phyloP scores from a whole-genome alignment of 2,797 vertebrate species.

The Macroramphosus scolopax region DNA sequence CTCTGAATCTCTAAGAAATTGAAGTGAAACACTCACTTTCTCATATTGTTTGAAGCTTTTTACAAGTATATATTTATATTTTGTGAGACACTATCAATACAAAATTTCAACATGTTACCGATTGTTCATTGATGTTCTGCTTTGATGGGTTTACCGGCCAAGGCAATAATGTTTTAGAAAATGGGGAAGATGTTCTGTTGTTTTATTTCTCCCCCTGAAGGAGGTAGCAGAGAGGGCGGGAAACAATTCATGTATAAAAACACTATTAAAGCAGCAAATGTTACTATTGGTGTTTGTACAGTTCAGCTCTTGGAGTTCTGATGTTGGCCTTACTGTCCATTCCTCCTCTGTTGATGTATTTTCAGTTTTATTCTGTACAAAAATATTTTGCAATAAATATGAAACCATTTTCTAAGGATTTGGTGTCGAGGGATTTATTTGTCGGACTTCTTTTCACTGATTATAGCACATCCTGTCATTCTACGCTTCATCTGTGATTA shows the following conservation, averaged over 20 bases:
- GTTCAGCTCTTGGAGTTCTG: conserved; percentile 76
- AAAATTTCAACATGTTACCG: conserved; percentile 48
- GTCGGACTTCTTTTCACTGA: background rate
- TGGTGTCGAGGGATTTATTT: background rate
- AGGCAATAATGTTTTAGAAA: conserved; percentile 66
- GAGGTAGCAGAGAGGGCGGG: conserved; percentile 48
- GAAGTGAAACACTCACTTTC: conserved; percentile 30
- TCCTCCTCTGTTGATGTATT: conserved; percentile 74
- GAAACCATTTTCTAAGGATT: conserved; percentile 80
- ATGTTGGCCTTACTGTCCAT: conserved; percentile 84
- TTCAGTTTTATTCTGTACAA: conserved; percentile 83
- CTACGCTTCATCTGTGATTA: no score
- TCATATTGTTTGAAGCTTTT: conserved; percentile 60
- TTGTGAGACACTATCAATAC: conserved; percentile 51
- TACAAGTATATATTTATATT: conserved; percentile 65
- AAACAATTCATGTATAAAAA: conserved; percentile 58
- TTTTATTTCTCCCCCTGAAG: conserved; percentile 34
- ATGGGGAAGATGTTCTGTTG: conserved; percentile 41
- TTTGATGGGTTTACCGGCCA: conserved; percentile 54
- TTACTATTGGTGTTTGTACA: conserved; percentile 79
- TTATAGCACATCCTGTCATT: no score
- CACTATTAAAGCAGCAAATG: conserved; percentile 68
- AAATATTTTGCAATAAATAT: conserved; percentile 88
- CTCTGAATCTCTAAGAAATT: conserved; percentile 35
- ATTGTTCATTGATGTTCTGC: conserved; percentile 46